phyloP scores from a whole-genome alignment of 2,888 invertebrate genomes.

The Mactromeris polynyma region DNA sequence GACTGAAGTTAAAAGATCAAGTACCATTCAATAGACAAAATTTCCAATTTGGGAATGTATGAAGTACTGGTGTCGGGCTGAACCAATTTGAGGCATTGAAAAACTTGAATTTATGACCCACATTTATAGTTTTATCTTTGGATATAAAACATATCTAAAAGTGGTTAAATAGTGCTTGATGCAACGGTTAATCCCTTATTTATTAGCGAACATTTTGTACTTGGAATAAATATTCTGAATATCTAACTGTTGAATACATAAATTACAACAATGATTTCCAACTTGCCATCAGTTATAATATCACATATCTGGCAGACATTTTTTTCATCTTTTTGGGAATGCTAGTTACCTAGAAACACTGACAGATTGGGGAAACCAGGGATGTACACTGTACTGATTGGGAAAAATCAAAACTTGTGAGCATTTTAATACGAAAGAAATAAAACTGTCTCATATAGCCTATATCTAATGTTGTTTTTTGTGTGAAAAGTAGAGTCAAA shows the following conservation, averaged over 20 bases:
- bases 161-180: background rate
- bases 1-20: constrained; percentile 4
- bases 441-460: too few species aligned
- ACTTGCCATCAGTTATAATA: background rate
- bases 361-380: too few species aligned
- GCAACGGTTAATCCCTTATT: background rate
- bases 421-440: too few species aligned
- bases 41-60: background rate
- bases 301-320: too few species aligned
- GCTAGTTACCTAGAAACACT: too few species aligned
- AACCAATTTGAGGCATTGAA: background rate
- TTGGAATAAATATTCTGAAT: background rate
- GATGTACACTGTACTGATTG: too few species aligned
- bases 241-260: background rate
- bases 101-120: background rate
- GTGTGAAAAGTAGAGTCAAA: too few species aligned
- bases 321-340: too few species aligned
- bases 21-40: background rate
- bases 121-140: background rate
- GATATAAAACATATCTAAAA: background rate
- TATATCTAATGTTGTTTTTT: too few species aligned
- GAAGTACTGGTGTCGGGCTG: too few species aligned
- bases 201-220: background rate
- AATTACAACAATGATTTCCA: background rate
- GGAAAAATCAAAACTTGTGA: too few species aligned